Percentiles rank a stretch among this genome's conserved stretches.
Conservation (phyloP, 2,113 vertebrate genomes). For the Cebus imitator region DNA sequence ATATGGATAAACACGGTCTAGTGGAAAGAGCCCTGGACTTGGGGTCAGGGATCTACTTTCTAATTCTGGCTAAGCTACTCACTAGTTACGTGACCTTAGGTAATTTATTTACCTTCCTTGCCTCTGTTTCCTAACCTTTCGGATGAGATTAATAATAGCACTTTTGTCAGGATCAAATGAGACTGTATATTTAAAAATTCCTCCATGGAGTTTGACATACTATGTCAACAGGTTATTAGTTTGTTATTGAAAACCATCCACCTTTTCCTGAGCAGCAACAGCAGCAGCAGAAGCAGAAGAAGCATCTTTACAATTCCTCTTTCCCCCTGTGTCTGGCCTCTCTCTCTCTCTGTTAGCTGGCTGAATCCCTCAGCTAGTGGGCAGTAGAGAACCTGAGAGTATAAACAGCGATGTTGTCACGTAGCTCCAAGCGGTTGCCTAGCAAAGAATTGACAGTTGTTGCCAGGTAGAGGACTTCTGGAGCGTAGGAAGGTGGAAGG, state of each 20-base stretch:
- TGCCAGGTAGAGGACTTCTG: not conserved
- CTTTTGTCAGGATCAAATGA: not conserved
- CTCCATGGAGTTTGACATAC: not conserved
- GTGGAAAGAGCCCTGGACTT: not conserved
- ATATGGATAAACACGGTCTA: not conserved
- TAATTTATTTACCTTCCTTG: not conserved
- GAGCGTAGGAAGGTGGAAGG: not conserved
- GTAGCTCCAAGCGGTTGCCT: not conserved
- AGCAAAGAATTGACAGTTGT: not conserved
- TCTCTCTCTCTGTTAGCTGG: not conserved
- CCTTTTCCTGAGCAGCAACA: not conserved
- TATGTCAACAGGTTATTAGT: not conserved
- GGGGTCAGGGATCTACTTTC: not conserved
- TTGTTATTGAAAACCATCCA: not conserved
- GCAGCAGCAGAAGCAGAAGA: not conserved
- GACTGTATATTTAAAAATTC: constrained; percentile 14
- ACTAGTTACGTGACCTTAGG: not conserved
- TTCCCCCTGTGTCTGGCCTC: not conserved
- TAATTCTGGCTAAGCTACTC: not conserved
- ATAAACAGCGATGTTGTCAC: not conserved
- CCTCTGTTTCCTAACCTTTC: not conserved
- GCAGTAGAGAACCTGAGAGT: not conserved
- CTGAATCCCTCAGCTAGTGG: not conserved
- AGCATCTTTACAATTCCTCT: not conserved
- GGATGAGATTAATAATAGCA: not conserved